A percentile compares a stretch with the other conserved stretches of the same genome.
phyloP scores from a whole-genome alignment of 2,797 vertebrate genomes.

The Parauchenoglanis punctatus region DNA sequence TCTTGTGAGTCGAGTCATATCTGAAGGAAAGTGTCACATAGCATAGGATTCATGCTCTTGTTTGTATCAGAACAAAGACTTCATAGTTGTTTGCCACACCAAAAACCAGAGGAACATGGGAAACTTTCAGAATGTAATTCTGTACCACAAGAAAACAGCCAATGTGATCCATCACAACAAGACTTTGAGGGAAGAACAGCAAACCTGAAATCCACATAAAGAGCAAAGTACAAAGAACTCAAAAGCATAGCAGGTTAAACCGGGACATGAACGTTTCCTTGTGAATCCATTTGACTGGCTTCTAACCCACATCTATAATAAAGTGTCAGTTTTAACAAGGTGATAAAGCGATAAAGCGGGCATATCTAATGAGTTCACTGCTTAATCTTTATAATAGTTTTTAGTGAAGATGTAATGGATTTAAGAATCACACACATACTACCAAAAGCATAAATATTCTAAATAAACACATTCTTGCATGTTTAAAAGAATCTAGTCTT shows the following conservation, averaged over 20 bases:
- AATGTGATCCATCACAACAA: conserved; percentile 28
- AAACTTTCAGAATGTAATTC: conserved; percentile 36
- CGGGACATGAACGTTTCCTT: background rate
- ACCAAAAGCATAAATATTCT: background rate
- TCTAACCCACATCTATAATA: background rate
- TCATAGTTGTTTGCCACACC: conserved; percentile 20
- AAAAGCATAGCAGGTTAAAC: conserved; percentile 16
- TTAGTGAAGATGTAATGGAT: background rate
- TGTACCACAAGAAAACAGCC: conserved; percentile 18
- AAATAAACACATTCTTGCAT: background rate
- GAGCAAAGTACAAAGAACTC: conserved; percentile 7
- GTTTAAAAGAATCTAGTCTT: background rate
- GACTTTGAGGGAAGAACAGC: conserved; percentile 25
- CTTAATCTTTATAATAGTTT: background rate
- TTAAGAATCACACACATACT: background rate
- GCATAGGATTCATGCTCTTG: conserved; percentile 35
- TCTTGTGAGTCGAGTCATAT: conserved; percentile 39
- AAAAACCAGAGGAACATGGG: conserved; percentile 21
- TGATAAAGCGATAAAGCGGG: background rate
- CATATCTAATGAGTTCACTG: background rate
- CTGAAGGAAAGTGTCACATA: conserved; percentile 23
- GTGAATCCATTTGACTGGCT: background rate
- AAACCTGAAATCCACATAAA: conserved; percentile 29
- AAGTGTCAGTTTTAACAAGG: conserved; percentile 4
- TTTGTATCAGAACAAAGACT: conserved; percentile 40